These are phyloP conservation scores for Gonatopus flavifemur DNA, from an alignment of 1,140 invertebrate species.

Conservation along the genomic window DNA sequence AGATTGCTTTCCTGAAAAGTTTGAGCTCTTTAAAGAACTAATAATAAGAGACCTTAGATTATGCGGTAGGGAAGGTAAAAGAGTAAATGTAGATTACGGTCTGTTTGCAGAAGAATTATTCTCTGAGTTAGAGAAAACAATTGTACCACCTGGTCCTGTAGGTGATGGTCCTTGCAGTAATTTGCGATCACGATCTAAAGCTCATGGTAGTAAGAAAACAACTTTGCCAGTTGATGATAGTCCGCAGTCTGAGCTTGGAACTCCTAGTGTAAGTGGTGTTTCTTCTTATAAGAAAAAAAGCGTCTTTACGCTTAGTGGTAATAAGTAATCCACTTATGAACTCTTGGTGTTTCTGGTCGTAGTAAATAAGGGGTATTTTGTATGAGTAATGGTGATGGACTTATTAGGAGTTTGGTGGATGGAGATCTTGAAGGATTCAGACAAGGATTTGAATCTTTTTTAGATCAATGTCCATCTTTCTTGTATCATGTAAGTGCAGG, in stretches of 20 bases:
- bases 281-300: slow-evolving; percentile 6
- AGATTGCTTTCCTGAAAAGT: slow-evolving; percentile 9
- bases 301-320: slow-evolving; percentile 2
- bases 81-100: slow-evolving; percentile 2
- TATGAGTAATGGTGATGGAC: no score
- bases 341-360: no score
- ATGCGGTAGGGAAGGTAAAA: slow-evolving; percentile 10
- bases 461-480: no score
- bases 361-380: no score
- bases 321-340: no score
- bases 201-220: no score
- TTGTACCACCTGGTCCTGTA: slow-evolving; percentile 3
- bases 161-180: slow-evolving; percentile 7
- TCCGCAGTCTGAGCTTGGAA: slow-evolving; percentile 5
- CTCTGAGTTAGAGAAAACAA: slow-evolving; percentile 6
- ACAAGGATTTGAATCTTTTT: no score
- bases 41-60: slow-evolving; percentile 8
- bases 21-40: slow-evolving; percentile 4
- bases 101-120: slow-evolving; percentile 4
- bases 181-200: slow-evolving; percentile 7
- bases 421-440: no score
- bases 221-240: slow-evolving; percentile 6
- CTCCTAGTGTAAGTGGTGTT: slow-evolving; percentile 10
- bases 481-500: no score
- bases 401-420: no score